Evolutionary conservation across 2,797 vertebrate species (phyloP).

Genomic region (Urocyon cinereoargenteus): DNA sequence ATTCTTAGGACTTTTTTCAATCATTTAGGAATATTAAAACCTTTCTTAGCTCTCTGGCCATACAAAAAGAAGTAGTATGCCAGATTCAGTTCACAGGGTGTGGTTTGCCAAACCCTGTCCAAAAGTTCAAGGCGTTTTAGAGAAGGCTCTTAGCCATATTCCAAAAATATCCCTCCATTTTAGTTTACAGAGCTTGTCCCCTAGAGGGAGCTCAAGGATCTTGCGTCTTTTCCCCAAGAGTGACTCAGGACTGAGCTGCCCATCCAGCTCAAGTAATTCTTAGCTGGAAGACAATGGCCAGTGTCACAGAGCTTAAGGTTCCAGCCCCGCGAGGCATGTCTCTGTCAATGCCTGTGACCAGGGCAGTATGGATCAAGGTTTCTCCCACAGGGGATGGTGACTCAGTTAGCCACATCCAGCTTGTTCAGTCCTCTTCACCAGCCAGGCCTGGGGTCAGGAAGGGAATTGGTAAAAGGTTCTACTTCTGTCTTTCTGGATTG

Average conservation of each 20-base stretch:
- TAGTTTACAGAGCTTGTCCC: not conserved
- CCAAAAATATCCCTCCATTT: not conserved
- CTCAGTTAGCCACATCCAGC: not conserved
- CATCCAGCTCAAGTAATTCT: not conserved
- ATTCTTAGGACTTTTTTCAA: not conserved
- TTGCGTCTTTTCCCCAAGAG: not conserved
- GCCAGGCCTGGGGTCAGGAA: not conserved
- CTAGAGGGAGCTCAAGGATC: conserved; percentile 76
- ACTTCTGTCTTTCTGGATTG: not conserved
- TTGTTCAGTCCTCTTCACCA: not conserved
- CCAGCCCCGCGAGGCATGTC: accelerated
- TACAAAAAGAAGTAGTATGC: not conserved
- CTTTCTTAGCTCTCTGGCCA: not conserved
- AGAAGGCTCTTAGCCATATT: not conserved
- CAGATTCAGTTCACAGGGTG: not conserved
- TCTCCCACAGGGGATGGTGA: accelerated
- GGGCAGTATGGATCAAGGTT: not conserved
- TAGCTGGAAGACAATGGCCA: not conserved
- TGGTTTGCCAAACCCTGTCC: no score
- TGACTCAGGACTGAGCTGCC: not conserved
- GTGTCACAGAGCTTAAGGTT: not conserved
- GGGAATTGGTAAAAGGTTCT: not conserved
- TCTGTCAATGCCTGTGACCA: not conserved
- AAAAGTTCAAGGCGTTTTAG: not conserved
- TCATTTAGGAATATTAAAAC: not conserved